phyloP scores from a whole-genome alignment of 2,113 vertebrate genomes.

The Trogon melanurus region DNA sequence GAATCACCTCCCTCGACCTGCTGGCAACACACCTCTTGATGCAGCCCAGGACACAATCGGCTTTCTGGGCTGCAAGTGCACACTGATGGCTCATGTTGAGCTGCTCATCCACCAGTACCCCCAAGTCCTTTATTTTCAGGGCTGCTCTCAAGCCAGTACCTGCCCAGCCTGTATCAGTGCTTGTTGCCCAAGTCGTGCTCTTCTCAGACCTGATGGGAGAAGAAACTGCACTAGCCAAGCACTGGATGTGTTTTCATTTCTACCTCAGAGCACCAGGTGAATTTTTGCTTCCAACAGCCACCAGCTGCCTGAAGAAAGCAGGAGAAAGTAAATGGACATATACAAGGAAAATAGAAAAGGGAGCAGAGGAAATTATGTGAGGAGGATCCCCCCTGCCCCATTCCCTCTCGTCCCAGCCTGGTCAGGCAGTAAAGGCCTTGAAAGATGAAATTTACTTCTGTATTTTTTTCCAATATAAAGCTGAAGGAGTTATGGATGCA shows the following conservation, averaged over 20 bases:
- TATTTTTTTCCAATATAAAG: not conserved
- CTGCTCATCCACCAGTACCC: no score
- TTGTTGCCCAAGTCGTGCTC: no score
- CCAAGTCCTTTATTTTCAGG: no score
- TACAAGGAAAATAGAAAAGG: not conserved
- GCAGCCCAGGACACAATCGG: no score
- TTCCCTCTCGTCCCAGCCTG: not conserved
- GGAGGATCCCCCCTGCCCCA: not conserved
- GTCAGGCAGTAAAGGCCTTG: not conserved
- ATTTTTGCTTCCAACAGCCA: not conserved
- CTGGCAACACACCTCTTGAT: no score
- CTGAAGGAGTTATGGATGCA: not conserved
- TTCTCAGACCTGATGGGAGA: not conserved
- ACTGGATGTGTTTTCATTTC: not conserved
- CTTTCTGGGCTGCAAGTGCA: no score
- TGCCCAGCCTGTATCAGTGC: no score
- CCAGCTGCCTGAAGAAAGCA: not conserved
- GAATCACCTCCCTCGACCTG: no score
- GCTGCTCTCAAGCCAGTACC: no score
- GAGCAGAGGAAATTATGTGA: not conserved
- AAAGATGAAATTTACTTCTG: not conserved
- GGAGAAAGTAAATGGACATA: not conserved
- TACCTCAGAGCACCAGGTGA: not conserved
- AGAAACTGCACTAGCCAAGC: not conserved
- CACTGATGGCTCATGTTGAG: no score